Evolutionary conservation across 2,888 invertebrate genomes (phyloP).

Genomic region (Argyresthia goedartella): DNA sequence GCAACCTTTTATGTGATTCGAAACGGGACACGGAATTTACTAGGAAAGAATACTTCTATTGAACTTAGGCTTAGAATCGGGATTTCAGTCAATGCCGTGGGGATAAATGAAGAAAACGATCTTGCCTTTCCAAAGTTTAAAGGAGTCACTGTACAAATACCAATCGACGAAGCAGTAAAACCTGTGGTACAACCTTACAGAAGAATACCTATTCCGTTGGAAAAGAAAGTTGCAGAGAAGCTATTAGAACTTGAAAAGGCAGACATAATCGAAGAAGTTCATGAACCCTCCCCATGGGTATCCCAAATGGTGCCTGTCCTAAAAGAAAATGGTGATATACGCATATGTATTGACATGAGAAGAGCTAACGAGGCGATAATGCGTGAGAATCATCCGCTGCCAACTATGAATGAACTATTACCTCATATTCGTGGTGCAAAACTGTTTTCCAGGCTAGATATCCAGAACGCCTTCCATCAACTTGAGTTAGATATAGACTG

Average conservation of each 20-base stretch:
- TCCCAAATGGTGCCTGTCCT: constrained; percentile 13
- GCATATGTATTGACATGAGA: constrained; percentile 14
- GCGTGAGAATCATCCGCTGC: constrained; percentile 17
- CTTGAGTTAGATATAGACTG: constrained; percentile 13
- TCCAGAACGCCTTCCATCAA: constrained; percentile 20
- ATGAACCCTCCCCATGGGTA: constrained; percentile 10
- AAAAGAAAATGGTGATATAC: constrained; percentile 10
- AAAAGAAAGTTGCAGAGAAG: constrained; percentile 5
- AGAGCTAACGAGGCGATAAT: constrained; percentile 14
- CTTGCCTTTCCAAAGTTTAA: constrained; percentile 3
- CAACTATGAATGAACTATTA: constrained; percentile 17
- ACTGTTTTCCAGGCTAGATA: constrained; percentile 16
- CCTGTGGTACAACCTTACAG: constrained; percentile 5
- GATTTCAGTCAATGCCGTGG: neutral
- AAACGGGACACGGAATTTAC: constrained; percentile 1
- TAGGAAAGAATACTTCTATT: constrained; percentile 3
- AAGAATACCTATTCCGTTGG: constrained; percentile 8
- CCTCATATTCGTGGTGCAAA: constrained; percentile 17
- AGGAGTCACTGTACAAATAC: neutral
- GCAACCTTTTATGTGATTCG: constrained; percentile 3
- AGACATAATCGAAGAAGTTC: constrained; percentile 10
- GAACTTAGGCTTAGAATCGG: neutral
- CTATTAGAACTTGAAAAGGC: constrained; percentile 10
- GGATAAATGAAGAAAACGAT: neutral
- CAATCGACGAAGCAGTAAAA: neutral